Percentiles rank a stretch among this genome's conserved stretches.
Conservation (phyloP, 2,113 vertebrate species). For the Psettodes erumei region DNA sequence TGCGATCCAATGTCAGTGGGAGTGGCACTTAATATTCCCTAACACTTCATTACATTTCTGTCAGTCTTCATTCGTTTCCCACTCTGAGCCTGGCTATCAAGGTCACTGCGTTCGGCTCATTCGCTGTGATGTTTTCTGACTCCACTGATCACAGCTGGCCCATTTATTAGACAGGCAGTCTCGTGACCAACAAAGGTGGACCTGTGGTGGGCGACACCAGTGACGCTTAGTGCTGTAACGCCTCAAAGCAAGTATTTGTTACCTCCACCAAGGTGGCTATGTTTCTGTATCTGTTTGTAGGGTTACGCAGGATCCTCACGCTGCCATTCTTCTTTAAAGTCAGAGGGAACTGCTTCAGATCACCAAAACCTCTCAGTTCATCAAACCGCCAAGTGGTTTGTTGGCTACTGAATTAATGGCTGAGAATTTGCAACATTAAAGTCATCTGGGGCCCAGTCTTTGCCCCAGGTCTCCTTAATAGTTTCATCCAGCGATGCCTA, state of each 20-base stretch:
- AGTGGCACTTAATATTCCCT: conserved; percentile 68
- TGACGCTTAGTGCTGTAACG: not conserved
- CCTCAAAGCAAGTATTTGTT: not conserved
- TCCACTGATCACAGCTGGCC: conserved; percentile 24
- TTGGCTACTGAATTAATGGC: not conserved
- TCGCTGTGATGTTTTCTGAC: conserved; percentile 19
- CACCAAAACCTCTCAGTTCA: not conserved
- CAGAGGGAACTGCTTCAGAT: not conserved
- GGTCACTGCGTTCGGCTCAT: conserved; percentile 58
- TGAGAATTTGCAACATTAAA: not conserved
- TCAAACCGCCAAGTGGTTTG: not conserved
- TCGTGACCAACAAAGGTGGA: not conserved
- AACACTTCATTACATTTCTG: conserved; percentile 76
- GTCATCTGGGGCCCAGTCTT: not conserved
- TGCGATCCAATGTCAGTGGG: conserved; percentile 63
- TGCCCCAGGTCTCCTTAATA: not conserved
- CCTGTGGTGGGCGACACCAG: not conserved
- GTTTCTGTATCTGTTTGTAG: too few species aligned
- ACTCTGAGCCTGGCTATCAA: conserved; percentile 50
- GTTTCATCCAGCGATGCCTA: not conserved
- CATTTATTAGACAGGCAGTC: not conserved
- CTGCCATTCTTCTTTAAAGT: conserved; percentile 5
- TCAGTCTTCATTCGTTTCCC: conserved; percentile 72
- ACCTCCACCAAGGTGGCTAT: too few species aligned
- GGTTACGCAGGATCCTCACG: too few species aligned